Conservation (phyloP, 2,888 invertebrate species). For the Aleiodes testaceus region DNA sequence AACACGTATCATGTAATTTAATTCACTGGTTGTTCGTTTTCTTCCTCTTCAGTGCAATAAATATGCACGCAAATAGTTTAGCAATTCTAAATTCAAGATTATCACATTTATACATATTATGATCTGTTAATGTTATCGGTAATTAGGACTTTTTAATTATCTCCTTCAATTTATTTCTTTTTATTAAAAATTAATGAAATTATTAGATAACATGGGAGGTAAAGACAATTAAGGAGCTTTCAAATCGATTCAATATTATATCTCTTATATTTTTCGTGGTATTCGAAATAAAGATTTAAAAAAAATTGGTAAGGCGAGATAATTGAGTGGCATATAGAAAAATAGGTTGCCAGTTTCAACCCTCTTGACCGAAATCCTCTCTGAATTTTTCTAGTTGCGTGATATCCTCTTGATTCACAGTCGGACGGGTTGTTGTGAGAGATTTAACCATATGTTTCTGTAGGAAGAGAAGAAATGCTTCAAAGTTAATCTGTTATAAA, state of each 20-base stretch:
- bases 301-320: conserved; percentile 44
- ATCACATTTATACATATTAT: conserved; percentile 47
- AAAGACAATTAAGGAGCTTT: conserved; percentile 24
- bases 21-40: conserved; percentile 23
- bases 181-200: background rate
- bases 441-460: conserved; percentile 95
- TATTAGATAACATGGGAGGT: background rate
- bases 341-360: conserved; percentile 75
- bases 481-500: conserved; percentile 6
- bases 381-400: conserved; percentile 94
- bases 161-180: background rate
- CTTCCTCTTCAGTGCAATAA: conserved; percentile 26
- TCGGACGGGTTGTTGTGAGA: conserved; percentile 94
- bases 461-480: conserved; percentile 51
- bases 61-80: conserved; percentile 12
- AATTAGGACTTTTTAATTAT: background rate
- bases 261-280: conserved; percentile 36
- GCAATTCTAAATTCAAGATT: conserved; percentile 24
- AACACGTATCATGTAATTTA: conserved; percentile 31
- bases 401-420: conserved; percentile 97
- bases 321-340: conserved; percentile 20
- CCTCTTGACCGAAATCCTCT: conserved; percentile 99
- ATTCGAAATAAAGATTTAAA: conserved; percentile 45
- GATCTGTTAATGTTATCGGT: conserved; percentile 26
- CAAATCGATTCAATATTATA: conserved; percentile 14